phyloP scores from a whole-genome alignment of 2,888 invertebrate species.

The Eledona agricola region DNA sequence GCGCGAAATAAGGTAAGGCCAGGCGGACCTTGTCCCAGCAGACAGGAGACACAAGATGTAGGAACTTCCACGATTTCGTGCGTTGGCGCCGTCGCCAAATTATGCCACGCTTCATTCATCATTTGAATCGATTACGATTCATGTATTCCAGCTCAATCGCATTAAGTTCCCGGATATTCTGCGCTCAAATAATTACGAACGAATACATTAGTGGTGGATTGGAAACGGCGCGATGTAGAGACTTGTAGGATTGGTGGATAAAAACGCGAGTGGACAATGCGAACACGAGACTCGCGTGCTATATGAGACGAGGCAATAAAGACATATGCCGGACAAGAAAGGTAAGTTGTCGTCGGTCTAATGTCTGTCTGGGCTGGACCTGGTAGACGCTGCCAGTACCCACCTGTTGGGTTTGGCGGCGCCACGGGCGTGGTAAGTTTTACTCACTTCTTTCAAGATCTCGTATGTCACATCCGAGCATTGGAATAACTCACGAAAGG shows the following conservation, averaged over 20 bases:
- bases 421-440: slow-evolving; percentile 57
- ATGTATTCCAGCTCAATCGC: slow-evolving; percentile 42
- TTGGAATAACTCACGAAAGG: too few relatives aligned
- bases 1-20: slow-evolving; percentile 42
- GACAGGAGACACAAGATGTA: slow-evolving; percentile 22
- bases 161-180: slow-evolving; percentile 36
- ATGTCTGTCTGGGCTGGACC: slow-evolving; percentile 36
- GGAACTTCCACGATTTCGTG: slow-evolving; percentile 30
- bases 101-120: slow-evolving; percentile 47
- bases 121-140: slow-evolving; percentile 47
- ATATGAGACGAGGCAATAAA: slow-evolving; percentile 35
- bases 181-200: slow-evolving; percentile 33
- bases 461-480: too few relatives aligned
- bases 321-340: slow-evolving; percentile 15
- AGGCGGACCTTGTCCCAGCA: slow-evolving; percentile 27
- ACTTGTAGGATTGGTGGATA: slow-evolving; percentile 13
- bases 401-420: slow-evolving; percentile 60
- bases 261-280: slow-evolving; percentile 25
- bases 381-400: slow-evolving; percentile 46
- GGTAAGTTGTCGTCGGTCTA: slow-evolving; percentile 14
- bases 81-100: slow-evolving; percentile 48
- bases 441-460: slow-evolving; percentile 54
- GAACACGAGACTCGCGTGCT: slow-evolving; percentile 32
- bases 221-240: slow-evolving; percentile 14
- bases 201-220: slow-evolving; percentile 27